Conservation (phyloP, 64 coral and sea anemone genomes). For the Cladopsammia gracilis region DNA sequence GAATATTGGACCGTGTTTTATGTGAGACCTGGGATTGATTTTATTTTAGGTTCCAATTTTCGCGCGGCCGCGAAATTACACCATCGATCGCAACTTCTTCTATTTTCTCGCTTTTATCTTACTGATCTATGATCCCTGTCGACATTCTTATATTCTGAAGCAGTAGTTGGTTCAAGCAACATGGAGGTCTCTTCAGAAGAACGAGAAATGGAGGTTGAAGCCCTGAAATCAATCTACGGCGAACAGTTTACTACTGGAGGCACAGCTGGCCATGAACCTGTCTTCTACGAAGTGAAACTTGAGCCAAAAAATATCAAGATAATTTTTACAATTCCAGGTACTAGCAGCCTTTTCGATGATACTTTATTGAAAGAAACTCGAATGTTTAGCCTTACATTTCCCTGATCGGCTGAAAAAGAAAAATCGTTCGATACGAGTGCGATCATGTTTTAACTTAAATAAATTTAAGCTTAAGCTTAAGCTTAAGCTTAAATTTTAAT, state of each 20-base stretch:
- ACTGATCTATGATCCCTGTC: not conserved
- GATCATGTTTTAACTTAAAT: too few species aligned
- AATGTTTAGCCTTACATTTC: too few species aligned
- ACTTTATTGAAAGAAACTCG: too few species aligned
- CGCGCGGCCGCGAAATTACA: not conserved
- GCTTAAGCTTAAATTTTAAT: too few species aligned
- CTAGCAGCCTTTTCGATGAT: not conserved
- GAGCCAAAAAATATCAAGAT: conserved; percentile 4
- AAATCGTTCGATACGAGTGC: too few species aligned
- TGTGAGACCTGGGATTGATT: not conserved
- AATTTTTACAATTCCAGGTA: conserved; percentile 59
- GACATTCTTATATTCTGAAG: not conserved
- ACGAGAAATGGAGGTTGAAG: conserved; percentile 60
- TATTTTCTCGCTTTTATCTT: not conserved
- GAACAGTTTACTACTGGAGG: conserved; percentile 8
- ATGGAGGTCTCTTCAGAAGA: conserved; percentile 29
- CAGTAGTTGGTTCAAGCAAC: not conserved
- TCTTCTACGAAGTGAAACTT: conserved; percentile 47
- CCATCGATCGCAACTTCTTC: not conserved
- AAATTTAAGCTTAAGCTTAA: too few species aligned
- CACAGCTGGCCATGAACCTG: not conserved
- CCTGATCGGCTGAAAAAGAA: too few species aligned
- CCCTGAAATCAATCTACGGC: conserved; percentile 67
- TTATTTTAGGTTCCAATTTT: not conserved
- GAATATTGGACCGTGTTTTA: too few species aligned